Evolutionary conservation across 2,797 vertebrate genomes (phyloP).

Genomic region (Pagetopsis macropterus): DNA sequence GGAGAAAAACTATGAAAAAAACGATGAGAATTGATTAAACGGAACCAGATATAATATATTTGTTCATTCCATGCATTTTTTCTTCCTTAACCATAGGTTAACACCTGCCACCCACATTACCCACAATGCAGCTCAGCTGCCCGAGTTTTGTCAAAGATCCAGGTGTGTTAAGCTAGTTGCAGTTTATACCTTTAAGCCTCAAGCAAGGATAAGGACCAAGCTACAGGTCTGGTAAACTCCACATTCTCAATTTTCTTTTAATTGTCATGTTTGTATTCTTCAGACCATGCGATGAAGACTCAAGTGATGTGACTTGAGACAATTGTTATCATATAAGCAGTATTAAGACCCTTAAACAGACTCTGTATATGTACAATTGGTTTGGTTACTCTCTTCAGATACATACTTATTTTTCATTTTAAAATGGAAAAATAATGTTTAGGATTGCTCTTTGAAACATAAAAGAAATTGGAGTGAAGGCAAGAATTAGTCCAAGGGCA

Average conservation of each 20-base stretch:
- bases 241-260: neutral
- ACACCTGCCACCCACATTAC: neutral
- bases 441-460: neutral
- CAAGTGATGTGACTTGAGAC: neutral
- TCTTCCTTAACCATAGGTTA: neutral
- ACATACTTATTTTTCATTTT: neutral
- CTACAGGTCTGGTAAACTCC: neutral
- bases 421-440: neutral
- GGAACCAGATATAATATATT: neutral
- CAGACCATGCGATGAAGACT: neutral
- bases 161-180: neutral
- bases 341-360: no score
- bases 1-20: no score
- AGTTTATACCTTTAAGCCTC: neutral
- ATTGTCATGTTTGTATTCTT: neutral
- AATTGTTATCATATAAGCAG: neutral
- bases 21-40: neutral
- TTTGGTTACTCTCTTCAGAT: no score
- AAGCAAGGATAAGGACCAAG: neutral
- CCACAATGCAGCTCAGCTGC: neutral
- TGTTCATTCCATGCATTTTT: neutral
- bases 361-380: no score
- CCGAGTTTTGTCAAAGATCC: neutral
- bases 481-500: slow-evolving; percentile 81
- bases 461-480: slow-evolving; percentile 1